Conservation (phyloP, 2,888 invertebrate species). For the Sceliomorpha sp. region DNA sequence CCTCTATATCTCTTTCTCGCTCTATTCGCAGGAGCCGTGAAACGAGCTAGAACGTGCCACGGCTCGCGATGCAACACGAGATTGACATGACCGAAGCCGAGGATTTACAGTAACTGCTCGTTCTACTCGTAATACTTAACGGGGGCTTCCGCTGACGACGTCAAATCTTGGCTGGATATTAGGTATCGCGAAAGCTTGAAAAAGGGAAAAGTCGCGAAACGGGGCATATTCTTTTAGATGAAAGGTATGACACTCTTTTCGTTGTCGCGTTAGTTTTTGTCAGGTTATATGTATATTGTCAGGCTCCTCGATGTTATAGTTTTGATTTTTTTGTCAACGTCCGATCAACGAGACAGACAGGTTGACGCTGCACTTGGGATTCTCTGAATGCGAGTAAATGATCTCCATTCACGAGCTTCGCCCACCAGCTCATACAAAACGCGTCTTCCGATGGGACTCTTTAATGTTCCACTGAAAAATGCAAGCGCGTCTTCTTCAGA, state of each 20-base stretch:
- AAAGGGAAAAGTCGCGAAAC: slow-evolving; percentile 18
- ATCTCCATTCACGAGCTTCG: slow-evolving; percentile 74
- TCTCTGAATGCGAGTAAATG: slow-evolving; percentile 75
- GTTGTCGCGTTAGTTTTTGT: slow-evolving; percentile 56
- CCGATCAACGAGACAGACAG: slow-evolving; percentile 67
- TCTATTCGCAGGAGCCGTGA: slow-evolving; percentile 55
- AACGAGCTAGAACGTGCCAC: slow-evolving; percentile 66
- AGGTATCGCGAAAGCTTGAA: slow-evolving; percentile 31
- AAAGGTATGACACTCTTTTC: slow-evolving; percentile 61
- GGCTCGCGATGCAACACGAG: slow-evolving; percentile 61
- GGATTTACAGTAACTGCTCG: slow-evolving; percentile 62
- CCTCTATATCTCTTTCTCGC: no score
- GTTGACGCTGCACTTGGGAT: slow-evolving; percentile 68
- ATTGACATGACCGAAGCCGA: slow-evolving; percentile 55
- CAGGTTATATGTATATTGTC: no score
- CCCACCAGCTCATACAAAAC: slow-evolving; percentile 70
- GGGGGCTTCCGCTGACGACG: slow-evolving; percentile 57
- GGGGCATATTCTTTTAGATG: slow-evolving; percentile 4
- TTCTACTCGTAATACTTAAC: slow-evolving; percentile 44
- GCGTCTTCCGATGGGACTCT: slow-evolving; percentile 57
- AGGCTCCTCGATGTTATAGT: slow-evolving; percentile 51
- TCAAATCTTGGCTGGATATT: slow-evolving; percentile 65
- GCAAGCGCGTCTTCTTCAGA: slow-evolving; percentile 57
- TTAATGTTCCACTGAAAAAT: slow-evolving; percentile 52
- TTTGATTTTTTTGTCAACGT: slow-evolving; percentile 54